Base-by-base conservation (phyloP, 2,113 vertebrate species). In the Ascaphus truei region DNA sequence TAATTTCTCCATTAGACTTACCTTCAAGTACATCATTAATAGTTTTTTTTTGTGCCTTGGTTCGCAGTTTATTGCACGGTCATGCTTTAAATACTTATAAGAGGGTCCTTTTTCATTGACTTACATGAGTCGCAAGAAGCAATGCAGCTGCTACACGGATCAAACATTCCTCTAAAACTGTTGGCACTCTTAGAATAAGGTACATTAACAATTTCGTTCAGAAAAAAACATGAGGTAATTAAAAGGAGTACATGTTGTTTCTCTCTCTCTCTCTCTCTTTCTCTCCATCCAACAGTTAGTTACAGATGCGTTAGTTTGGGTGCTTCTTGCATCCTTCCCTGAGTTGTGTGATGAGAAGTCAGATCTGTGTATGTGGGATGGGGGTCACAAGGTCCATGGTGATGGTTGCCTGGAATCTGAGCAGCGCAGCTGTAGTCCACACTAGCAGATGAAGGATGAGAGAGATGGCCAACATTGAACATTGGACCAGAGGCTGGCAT, bases 401-500 rank as follows among this genome's bases (percentile, higher is more conserved):
- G 97, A 79, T 99, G 97, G 84, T 95, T 96, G 79, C 96, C 97
- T 15, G 97, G 96, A 79, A 98, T 98, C 89, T 99, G 97, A 65
- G 96, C 97, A 63, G 96, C 94, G 81, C 97, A 99, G 87, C 96
- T 99, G 92, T 99, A 99, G 96, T 99, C 97, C 96, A 98, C 97
- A 78, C 96, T 98, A 85, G 96, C 95, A 63, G 97, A 99, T 77
- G 97, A 98, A 52, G 97, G 97, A 77, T 99, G 97, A 68, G 96
- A 95, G 81, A 99, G 94, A 81, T 99, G 97, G 75, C 96, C 93
- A 75, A 98, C 90, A 86, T 98, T 98, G 93, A 99, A 99, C 89
- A 98, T 95, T 8, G 97, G 96, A 74, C 97, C 97, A 5, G 97
- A 98, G 47, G 95, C 95, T 77, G 96, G 96, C 96, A 99, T 99